These are phyloP conservation scores for Ranitomeya imitator DNA, from an alignment of 2,113 vertebrate genomes.

Conservation along the genomic window DNA sequence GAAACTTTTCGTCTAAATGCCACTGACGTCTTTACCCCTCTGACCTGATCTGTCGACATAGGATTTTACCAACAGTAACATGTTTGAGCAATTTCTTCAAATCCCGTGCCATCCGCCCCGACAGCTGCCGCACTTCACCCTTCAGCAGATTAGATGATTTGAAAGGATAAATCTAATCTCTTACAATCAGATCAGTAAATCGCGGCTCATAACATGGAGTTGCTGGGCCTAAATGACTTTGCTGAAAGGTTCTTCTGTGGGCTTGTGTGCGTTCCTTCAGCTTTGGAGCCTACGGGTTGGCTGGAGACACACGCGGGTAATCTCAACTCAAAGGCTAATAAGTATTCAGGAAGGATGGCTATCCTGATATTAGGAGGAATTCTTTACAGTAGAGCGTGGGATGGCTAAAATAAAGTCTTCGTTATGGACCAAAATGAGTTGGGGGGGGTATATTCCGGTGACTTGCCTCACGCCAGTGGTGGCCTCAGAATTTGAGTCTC, in stretches of 20 bases:
- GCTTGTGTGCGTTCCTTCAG: neutral
- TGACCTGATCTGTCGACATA: neutral
- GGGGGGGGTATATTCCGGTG: neutral
- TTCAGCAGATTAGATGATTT: constrained; percentile 51
- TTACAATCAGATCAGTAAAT: constrained; percentile 55
- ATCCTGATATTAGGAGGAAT: neutral
- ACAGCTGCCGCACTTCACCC: constrained; percentile 29
- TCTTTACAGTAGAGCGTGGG: neutral
- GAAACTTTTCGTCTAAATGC: neutral
- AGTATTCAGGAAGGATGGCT: neutral
- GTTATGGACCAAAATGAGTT: neutral
- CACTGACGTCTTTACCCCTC: neutral
- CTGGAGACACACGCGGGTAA: neutral
- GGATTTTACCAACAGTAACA: neutral
- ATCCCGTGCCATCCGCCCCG: neutral
- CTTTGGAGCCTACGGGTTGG: neutral
- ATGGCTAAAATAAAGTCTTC: neutral
- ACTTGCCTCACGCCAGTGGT: neutral
- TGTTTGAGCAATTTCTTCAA: constrained; percentile 23
- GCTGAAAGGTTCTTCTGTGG: neutral
- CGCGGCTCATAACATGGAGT: constrained; percentile 43
- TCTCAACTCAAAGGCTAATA: neutral
- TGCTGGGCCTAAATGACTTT: constrained; percentile 23
- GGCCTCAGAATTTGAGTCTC: no score
- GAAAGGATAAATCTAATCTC: constrained; percentile 53